Evolutionary conservation across 53 echinoderm and acorn worm genomes (phyloP), one percentile per base, ranked within the genome.

Genomic region (Luidia sarsii): DNA sequence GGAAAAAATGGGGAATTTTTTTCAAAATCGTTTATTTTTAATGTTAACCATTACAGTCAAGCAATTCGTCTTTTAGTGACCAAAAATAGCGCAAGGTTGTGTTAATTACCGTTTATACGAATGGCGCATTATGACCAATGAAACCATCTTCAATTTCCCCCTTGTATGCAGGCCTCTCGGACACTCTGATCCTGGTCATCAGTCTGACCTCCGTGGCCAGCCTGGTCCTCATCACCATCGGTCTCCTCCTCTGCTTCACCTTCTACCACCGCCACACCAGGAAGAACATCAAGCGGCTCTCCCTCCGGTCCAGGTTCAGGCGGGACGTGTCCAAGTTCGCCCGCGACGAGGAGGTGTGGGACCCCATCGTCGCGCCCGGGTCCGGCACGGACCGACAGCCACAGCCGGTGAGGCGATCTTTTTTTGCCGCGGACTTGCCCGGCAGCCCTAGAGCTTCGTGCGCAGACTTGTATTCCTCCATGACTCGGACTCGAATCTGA

Each of bases 341-440:
- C 11, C 41, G 43, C 64, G 80, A 80, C 5, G 33, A 13, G 4
- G 80, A 80, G 33, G 64, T 80, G 3, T 80, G 80, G 80, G 80
- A 80, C 46, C 80, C 63, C 19, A 67, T 43, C 67, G 45, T 43
- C 38, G 16, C 28, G 7, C 21, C 35, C 13, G 37, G 65, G 38
- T 65, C 65, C 7, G 18, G 18, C 7, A 31, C 10, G 21, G 37
- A 38, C 38, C 34, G 23, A 21, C 65, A 65, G 65, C 11, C 65
- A 4, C 51, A 19, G 51, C n/a, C n/a, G n/a, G n/a, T n/a, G 11
- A 4, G 7, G 22, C 6, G 3, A n/a, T n/a, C n/a, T n/a, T n/a
- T n/a, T n/a, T n/a, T n/a, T n/a, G n/a, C n/a, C n/a, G n/a, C n/a
- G n/a, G n/a, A n/a, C n/a, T n/a, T n/a, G n/a, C n/a, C n/a, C n/a